Evolutionary conservation across 2,113 vertebrate species (phyloP).

Genomic region (Paradoxurus hermaphroditus): DNA sequence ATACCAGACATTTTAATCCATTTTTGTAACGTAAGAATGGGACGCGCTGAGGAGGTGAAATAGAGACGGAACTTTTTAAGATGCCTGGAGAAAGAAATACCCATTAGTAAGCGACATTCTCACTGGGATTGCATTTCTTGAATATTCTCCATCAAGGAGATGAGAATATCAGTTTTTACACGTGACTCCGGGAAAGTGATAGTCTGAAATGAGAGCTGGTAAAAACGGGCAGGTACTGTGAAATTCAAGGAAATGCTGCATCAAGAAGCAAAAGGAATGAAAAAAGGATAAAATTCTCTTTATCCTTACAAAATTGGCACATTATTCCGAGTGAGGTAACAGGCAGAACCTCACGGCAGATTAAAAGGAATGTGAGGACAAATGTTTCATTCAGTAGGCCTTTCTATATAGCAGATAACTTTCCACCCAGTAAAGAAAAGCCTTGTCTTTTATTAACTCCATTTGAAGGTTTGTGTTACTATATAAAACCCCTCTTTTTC

Average conservation of each 20-base stretch:
- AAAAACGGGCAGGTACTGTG: constrained; percentile 80
- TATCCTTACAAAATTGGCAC: constrained; percentile 83
- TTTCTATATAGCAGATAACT: constrained; percentile 89
- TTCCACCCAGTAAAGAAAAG: constrained; percentile 87
- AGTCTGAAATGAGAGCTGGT: constrained; percentile 78
- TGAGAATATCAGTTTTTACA: constrained; percentile 76
- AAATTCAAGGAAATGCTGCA: constrained; percentile 82
- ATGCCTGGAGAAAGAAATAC: constrained; percentile 76
- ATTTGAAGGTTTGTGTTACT: constrained; percentile 80
- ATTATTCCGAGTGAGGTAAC: constrained; percentile 86
- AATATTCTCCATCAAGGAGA: constrained; percentile 79
- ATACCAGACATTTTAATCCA: constrained; percentile 82
- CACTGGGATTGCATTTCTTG: constrained; percentile 82
- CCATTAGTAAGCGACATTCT: constrained; percentile 80
- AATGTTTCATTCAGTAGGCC: constrained; percentile 89
- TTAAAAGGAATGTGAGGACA: constrained; percentile 87
- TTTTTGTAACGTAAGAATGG: constrained; percentile 75
- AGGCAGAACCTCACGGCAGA: constrained; percentile 80
- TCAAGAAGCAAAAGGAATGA: constrained; percentile 75
- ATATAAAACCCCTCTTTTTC: constrained; percentile 62
- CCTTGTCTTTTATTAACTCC: constrained; percentile 87
- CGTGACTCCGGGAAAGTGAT: constrained; percentile 75
- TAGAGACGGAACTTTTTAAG: constrained; percentile 76
- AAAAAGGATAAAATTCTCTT: constrained; percentile 83
- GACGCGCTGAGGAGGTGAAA: constrained; percentile 83